Percentiles rank a stretch among this genome's conserved stretches.
Conservation (phyloP, 2,888 invertebrate genomes). For the Apamea anceps region DNA sequence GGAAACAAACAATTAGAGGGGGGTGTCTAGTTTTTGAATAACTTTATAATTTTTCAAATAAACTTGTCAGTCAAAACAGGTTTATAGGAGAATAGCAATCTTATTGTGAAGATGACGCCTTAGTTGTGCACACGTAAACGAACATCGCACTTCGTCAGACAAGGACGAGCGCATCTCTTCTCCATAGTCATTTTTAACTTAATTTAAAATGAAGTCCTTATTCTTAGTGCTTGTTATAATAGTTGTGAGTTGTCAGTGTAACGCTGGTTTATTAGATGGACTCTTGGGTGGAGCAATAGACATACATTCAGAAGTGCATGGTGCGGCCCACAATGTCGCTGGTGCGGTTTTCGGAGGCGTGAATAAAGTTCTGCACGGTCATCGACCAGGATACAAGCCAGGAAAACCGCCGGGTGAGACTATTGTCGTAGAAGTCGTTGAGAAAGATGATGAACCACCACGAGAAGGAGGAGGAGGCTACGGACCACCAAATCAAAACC, state of each 20-base stretch:
- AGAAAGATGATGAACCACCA: constrained; percentile 65
- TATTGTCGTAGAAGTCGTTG: constrained; percentile 68
- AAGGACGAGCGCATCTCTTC: constrained; percentile 46
- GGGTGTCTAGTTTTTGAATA: constrained; percentile 47
- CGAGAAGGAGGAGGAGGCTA: constrained; percentile 40
- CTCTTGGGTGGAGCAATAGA: constrained; percentile 63
- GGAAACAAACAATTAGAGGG: constrained; percentile 42
- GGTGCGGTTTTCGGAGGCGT: constrained; percentile 74
- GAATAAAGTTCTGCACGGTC: constrained; percentile 67
- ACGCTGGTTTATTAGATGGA: constrained; percentile 58
- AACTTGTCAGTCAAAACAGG: constrained; percentile 61
- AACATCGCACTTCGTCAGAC: constrained; percentile 50
- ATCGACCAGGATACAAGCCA: constrained; percentile 51
- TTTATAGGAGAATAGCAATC: constrained; percentile 55
- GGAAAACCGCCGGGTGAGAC: constrained; percentile 69
- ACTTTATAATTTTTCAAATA: constrained; percentile 45
- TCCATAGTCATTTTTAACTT: constrained; percentile 42
- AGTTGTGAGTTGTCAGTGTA: constrained; percentile 65
- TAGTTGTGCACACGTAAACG: constrained; percentile 58
- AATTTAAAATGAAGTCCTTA: constrained; percentile 56
- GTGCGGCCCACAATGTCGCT: constrained; percentile 76
- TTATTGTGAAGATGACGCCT: constrained; percentile 55
- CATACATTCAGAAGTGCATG: constrained; percentile 67
- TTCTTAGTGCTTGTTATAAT: constrained; percentile 65
- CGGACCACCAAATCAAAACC: constrained; percentile 61